Conservation (phyloP, 2,888 invertebrate genomes). For the Ophion ellenae region DNA sequence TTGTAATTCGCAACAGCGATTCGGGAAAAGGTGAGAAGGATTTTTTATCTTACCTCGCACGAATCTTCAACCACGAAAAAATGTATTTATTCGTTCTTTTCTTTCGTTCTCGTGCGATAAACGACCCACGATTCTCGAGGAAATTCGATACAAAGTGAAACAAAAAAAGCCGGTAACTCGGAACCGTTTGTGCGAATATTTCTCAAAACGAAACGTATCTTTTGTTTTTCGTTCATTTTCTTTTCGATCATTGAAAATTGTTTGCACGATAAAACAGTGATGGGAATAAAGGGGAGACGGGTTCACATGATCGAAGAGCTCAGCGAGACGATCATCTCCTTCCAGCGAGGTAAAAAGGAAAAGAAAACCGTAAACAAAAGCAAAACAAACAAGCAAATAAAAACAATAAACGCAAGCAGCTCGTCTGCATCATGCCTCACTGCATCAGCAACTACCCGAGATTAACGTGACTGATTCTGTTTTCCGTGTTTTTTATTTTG, state of each 20-base stretch:
- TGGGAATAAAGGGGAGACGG: slow-evolving; percentile 99
- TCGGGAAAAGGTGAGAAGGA: slow-evolving; percentile 94
- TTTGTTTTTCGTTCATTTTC: slow-evolving; percentile 42
- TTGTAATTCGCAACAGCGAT: slow-evolving; percentile 97
- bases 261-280: slow-evolving; percentile 88
- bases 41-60: slow-evolving; percentile 43
- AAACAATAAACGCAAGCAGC: slow-evolving; percentile 73
- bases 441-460: slow-evolving; percentile 69
- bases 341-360: slow-evolving; percentile 96
- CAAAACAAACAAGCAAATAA: slow-evolving; percentile 32
- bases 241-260: slow-evolving; percentile 72
- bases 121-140: slow-evolving; percentile 1
- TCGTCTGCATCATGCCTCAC: slow-evolving; percentile 75
- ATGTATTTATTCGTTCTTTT: neutral
- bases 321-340: slow-evolving; percentile 99
- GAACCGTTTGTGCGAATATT: slow-evolving; percentile 5
- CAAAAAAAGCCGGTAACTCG: slow-evolving; percentile 6
- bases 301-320: slow-evolving; percentile 99
- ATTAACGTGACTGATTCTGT: slow-evolving; percentile 61
- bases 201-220: slow-evolving; percentile 58
- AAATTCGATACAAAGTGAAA: slow-evolving; percentile 3
- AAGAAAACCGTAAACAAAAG: slow-evolving; percentile 48
- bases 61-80: neutral
- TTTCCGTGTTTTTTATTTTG: slow-evolving; percentile 46
- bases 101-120: slow-evolving; percentile 25